Conservation (phyloP, 2,888 invertebrate genomes). For the Ypsolopha sequella region DNA sequence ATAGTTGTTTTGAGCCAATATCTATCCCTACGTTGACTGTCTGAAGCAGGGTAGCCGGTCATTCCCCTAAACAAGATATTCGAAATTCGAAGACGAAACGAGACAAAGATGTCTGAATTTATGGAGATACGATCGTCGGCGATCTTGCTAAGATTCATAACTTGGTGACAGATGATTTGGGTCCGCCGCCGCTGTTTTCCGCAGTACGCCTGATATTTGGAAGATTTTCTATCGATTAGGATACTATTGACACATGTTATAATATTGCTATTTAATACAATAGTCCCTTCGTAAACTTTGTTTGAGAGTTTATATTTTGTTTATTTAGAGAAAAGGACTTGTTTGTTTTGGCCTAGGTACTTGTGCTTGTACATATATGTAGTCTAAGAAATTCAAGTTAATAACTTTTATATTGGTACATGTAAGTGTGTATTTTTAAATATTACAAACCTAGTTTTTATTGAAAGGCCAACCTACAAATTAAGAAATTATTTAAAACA, state of each 20-base stretch:
- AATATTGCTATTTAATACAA: conserved; percentile 5
- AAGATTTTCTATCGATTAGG: conserved; percentile 8
- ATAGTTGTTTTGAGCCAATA: background rate
- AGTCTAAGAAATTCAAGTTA: no score
- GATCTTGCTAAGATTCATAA: conserved; percentile 44
- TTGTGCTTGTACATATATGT: no score
- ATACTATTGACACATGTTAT: conserved; percentile 42
- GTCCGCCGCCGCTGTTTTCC: conserved; percentile 25
- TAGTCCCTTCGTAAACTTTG: background rate
- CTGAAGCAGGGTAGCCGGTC: conserved; percentile 2
- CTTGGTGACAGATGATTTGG: conserved; percentile 62
- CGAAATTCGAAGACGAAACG: conserved; percentile 36
- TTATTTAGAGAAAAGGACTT: no score
- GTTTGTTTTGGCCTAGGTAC: no score
- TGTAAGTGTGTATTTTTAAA: no score
- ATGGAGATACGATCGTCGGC: conserved; percentile 28
- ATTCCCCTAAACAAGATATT: conserved; percentile 7
- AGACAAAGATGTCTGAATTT: conserved; percentile 51
- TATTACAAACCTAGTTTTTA: no score
- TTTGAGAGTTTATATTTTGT: no score
- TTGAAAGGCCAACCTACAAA: no score
- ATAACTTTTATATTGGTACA: no score
- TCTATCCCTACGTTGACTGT: no score
- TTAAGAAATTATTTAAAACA: no score
- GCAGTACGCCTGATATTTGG: background rate